Conservation (phyloP, 1,140 invertebrate species). For the Holcopasites calliopsidis region DNA sequence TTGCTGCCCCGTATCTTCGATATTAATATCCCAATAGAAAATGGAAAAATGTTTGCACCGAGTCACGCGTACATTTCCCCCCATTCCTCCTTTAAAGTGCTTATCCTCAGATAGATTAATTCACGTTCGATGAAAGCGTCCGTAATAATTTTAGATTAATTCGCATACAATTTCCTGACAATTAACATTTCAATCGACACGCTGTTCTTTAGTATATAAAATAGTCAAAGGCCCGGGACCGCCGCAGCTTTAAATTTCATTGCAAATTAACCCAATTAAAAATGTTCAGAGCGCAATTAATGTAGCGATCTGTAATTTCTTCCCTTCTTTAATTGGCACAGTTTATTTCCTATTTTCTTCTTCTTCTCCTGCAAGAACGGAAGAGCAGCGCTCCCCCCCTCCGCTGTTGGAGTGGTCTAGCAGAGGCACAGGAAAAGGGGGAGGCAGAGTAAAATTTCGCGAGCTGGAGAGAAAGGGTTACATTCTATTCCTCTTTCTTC, state of each 20-base stretch:
- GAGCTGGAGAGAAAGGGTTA: constrained; percentile 34
- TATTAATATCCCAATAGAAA: constrained; percentile 13
- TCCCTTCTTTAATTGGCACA: too few relatives aligned
- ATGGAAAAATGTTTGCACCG: background rate
- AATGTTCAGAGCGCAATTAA: too few relatives aligned
- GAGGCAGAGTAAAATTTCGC: constrained; percentile 26
- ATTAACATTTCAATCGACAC: too few relatives aligned
- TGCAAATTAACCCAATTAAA: too few relatives aligned
- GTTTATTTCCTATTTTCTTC: too few relatives aligned
- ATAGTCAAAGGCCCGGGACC: too few relatives aligned
- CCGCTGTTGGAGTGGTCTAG: constrained; percentile 61
- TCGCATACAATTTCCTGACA: background rate
- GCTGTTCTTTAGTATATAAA: too few relatives aligned
- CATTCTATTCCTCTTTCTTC: background rate
- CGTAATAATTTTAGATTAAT: background rate
- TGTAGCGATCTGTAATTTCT: too few relatives aligned
- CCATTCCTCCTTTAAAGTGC: too few relatives aligned
- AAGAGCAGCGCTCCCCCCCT: too few relatives aligned
- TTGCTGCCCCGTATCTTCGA: background rate
- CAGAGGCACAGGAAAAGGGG: constrained; percentile 28
- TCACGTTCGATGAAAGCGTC: background rate
- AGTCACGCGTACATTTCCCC: background rate
- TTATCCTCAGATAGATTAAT: background rate
- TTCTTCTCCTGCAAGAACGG: too few relatives aligned
- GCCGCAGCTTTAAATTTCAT: too few relatives aligned